phyloP scores from a whole-genome alignment of 2,888 invertebrate genomes.

The Coenonympha arcania region DNA sequence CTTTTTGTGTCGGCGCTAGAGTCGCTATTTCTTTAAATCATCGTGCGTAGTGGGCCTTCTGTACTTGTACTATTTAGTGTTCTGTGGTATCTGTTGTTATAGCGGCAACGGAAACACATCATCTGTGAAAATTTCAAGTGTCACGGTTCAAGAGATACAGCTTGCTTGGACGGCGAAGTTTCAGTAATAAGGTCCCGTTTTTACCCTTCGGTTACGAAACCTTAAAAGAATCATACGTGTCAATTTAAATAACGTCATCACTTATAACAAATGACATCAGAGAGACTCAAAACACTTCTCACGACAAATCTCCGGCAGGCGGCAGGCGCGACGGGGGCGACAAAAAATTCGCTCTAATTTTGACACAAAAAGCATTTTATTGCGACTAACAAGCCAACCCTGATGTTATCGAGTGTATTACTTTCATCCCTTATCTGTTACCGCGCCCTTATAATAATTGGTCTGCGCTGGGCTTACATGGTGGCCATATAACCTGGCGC shows the following conservation, averaged over 20 bases:
- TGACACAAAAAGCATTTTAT: constrained; percentile 60
- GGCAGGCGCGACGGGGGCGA: constrained; percentile 50
- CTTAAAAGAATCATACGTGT: no score
- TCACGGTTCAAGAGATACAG: no score
- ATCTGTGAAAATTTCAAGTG: no score
- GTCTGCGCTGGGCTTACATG: constrained; percentile 47
- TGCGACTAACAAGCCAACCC: constrained; percentile 62
- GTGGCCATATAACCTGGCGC: neutral
- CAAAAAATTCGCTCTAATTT: constrained; percentile 68
- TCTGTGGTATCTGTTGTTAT: no score
- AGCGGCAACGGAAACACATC: no score
- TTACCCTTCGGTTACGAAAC: no score
- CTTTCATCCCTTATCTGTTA: constrained; percentile 67
- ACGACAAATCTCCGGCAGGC: constrained; percentile 61
- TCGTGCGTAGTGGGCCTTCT: no score
- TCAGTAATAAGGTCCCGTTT: no score
- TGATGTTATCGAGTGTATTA: constrained; percentile 67
- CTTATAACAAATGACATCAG: constrained; percentile 27
- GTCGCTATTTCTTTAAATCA: no score
- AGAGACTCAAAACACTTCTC: constrained; percentile 39
- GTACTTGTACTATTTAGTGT: no score
- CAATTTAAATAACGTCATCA: constrained; percentile 2
- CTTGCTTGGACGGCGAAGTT: no score
- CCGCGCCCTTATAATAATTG: constrained; percentile 56
- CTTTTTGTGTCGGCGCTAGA: no score